Evolutionary conservation across 2,888 invertebrate species (phyloP), one percentile per base, ranked within the genome.

Genomic region (Sepiola atlantica): DNA sequence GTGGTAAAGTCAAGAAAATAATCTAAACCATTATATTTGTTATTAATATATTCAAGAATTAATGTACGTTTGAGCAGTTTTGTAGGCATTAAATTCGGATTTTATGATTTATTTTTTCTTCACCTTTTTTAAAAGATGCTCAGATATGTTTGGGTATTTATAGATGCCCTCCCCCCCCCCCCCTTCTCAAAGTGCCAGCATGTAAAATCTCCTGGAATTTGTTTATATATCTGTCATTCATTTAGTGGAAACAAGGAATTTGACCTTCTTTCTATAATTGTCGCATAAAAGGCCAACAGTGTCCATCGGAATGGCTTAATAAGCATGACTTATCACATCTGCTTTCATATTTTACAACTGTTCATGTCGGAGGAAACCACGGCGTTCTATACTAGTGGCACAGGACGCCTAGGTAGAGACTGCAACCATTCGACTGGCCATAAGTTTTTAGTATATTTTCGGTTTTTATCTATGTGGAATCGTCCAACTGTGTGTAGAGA

Each of bases 241-340:
- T 28, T 77, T 21, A n/a, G 77, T 77, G n/a, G n/a, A 45, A 77
- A 77, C 77, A 6, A 32, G n/a, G 77, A 77, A 77, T 77, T 77
- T 77, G 77, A 77, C 77, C 77, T 32, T n/a, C 77, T 77, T 77
- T 77, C 77, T 77, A 77, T 77, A n/a, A 77, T 77, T 77, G 77
- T 77, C n/a, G 32, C 32, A 77, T 77, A n/a, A n/a, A 77, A 77
- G 32, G n/a, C n/a, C 16, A 77, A n/a, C n/a, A 32, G 77, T 77
- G 77, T 77, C 77, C 77, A 77, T 77, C n/a, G 21, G 16, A 77
- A n/a, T 14, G n/a, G n/a, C n/a, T 32, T 77, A n/a, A 77, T 77
- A 45, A 45, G n/a, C n/a, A 77, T 77, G n/a, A 77, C 77, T 77
- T n/a, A n/a, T 77, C 77, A 77, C 16, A 14, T 77, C n/a, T 77